A percentile compares a stretch with the other conserved stretches of the same genome.
These are phyloP conservation scores for Sandelia bainsii DNA, from an alignment of 2,797 vertebrate species.

Conservation along the genomic window DNA sequence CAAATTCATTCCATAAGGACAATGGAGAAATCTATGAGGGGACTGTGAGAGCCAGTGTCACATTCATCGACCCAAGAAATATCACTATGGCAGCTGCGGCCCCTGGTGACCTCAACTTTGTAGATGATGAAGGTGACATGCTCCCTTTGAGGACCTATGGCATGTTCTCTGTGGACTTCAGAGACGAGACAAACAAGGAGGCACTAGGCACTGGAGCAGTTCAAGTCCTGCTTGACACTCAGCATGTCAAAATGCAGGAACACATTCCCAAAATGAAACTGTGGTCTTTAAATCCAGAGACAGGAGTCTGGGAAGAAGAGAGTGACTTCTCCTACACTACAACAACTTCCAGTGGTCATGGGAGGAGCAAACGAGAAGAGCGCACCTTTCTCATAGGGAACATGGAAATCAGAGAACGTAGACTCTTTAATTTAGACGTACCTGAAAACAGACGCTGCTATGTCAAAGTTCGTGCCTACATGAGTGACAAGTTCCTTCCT, in stretches of 20 bases:
- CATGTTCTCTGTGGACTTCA: constrained; percentile 96
- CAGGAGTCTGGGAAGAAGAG: constrained; percentile 96
- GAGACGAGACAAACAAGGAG: constrained; percentile 84
- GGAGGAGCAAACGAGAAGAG: constrained; percentile 91
- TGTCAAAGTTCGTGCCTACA: constrained; percentile 95
- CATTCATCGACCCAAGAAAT: constrained; percentile 95
- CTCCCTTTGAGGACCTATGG: constrained; percentile 94
- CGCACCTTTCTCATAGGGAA: constrained; percentile 96
- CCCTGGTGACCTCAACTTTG: constrained; percentile 94
- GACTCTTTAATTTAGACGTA: constrained; percentile 97
- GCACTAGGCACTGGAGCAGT: constrained; percentile 87
- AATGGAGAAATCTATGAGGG: constrained; percentile 89
- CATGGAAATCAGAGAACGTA: constrained; percentile 93
- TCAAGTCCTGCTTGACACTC: constrained; percentile 89
- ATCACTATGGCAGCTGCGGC: constrained; percentile 86
- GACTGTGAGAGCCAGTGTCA: constrained; percentile 92
- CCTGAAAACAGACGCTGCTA: constrained; percentile 96
- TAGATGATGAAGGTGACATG: constrained; percentile 89
- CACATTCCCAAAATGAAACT: constrained; percentile 92
- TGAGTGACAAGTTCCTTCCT: constrained; percentile 92
- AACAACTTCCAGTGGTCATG: constrained; percentile 57
- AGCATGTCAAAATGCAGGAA: constrained; percentile 92
- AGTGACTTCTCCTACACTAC: constrained; percentile 79
- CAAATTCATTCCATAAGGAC: constrained; percentile 87
- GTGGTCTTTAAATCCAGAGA: constrained; percentile 94